A percentile compares a stretch with the other conserved stretches of the same genome.
Evolutionary conservation across 2,888 invertebrate species (phyloP).

Genomic region (Dasysyrphus albostriatus): DNA sequence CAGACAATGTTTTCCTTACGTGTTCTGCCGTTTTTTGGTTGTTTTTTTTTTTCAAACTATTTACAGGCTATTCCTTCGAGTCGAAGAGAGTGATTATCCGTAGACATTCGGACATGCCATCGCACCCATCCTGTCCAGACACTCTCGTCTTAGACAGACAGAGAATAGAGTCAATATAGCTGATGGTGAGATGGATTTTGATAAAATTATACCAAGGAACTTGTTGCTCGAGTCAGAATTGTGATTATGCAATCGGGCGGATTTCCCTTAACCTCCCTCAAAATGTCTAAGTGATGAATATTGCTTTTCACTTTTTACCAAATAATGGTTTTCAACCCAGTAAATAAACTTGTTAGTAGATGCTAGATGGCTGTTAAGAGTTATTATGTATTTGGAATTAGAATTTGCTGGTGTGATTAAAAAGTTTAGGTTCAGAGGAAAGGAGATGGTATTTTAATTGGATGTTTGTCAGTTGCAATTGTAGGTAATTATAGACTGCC

Average conservation of each 20-base stretch:
- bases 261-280: slow-evolving; percentile 12
- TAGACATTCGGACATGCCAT: slow-evolving; percentile 59
- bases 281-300: slow-evolving; percentile 25
- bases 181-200: slow-evolving; percentile 64
- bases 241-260: slow-evolving; percentile 62
- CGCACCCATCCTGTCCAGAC: slow-evolving; percentile 53
- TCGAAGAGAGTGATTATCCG: slow-evolving; percentile 6
- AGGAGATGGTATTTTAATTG: background rate
- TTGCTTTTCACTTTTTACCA: slow-evolving; percentile 70
- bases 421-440: background rate
- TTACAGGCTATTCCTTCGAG: background rate
- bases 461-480: background rate
- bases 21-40: slow-evolving; percentile 24
- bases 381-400: background rate
- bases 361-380: slow-evolving; percentile 35
- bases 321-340: slow-evolving; percentile 29
- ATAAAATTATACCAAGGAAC: slow-evolving; percentile 62
- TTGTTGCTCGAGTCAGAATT: slow-evolving; percentile 49
- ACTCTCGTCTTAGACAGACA: slow-evolving; percentile 49
- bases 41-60: slow-evolving; percentile 1
- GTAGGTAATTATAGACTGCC: background rate
- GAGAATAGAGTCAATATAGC: slow-evolving; percentile 44
- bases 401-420: background rate
- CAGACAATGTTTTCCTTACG: slow-evolving; percentile 67
- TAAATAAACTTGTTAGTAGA: slow-evolving; percentile 51